phyloP scores from a whole-genome alignment of 2,797 vertebrate species.

The Chanos chanos region DNA sequence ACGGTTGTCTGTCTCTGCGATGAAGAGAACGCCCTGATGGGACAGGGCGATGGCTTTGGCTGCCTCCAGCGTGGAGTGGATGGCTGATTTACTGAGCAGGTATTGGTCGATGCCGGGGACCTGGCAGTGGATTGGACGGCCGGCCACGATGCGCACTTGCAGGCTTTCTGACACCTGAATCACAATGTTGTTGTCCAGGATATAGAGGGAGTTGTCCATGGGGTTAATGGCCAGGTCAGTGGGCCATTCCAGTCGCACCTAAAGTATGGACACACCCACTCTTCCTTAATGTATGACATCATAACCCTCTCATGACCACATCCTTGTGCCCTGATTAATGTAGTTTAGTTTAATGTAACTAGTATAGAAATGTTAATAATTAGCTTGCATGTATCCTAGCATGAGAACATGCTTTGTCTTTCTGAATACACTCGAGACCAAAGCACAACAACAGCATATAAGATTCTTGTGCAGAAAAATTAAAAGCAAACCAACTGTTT shows the following conservation, averaged over 20 bases:
- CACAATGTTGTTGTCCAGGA: slow-evolving; percentile 97
- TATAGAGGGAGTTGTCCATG: slow-evolving; percentile 91
- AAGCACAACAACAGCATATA: too few species aligned
- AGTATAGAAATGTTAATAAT: too few species aligned
- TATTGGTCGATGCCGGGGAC: slow-evolving; percentile 92
- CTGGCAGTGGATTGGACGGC: slow-evolving; percentile 94
- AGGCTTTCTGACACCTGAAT: slow-evolving; percentile 83
- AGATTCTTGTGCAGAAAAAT: too few species aligned
- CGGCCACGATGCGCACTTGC: slow-evolving; percentile 89
- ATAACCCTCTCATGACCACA: too few species aligned
- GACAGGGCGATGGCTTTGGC: slow-evolving; percentile 90
- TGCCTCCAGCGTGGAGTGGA: slow-evolving; percentile 89
- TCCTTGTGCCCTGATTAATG: background rate
- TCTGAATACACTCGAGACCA: too few species aligned
- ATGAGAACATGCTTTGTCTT: too few species aligned
- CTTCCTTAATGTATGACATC: too few species aligned
- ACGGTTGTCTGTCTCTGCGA: slow-evolving; percentile 92
- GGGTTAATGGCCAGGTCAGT: slow-evolving; percentile 94
- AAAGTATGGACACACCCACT: slow-evolving; percentile 21
- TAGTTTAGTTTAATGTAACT: too few species aligned
- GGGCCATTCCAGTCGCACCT: slow-evolving; percentile 96
- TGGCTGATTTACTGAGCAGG: slow-evolving; percentile 87
- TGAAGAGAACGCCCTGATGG: slow-evolving; percentile 88
- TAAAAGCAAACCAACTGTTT: too few species aligned
- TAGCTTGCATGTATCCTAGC: too few species aligned